A percentile compares a stretch with the other conserved stretches of the same genome.
Conservation (phyloP, 2,113 vertebrate genomes). For the Ptilonorhynchus violaceus region DNA sequence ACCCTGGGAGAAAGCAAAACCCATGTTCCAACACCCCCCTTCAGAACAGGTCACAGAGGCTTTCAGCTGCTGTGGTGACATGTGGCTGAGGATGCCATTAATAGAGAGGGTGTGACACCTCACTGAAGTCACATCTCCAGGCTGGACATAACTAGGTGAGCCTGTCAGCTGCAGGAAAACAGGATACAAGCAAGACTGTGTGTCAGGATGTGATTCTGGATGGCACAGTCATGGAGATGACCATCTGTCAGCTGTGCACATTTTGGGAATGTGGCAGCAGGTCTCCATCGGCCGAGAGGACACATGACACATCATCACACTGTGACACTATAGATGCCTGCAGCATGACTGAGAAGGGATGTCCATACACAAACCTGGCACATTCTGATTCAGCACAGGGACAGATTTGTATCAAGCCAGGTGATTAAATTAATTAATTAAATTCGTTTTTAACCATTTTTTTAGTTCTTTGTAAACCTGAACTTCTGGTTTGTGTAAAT, state of each 20-base stretch:
- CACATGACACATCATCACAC: not conserved
- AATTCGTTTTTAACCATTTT: not conserved
- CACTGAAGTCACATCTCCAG: not conserved
- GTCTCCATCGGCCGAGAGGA: not conserved
- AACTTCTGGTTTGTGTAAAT: not conserved
- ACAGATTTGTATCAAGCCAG: not conserved
- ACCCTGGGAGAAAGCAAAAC: not conserved
- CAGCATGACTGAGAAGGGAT: not conserved
- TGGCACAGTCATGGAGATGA: not conserved
- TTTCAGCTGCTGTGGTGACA: not conserved
- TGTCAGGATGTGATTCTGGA: not conserved
- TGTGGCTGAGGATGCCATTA: not conserved
- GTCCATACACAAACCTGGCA: not conserved
- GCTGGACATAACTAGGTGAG: not conserved
- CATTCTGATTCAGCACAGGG: not conserved
- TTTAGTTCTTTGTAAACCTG: not conserved
- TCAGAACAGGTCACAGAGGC: not conserved
- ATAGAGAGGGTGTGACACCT: not conserved
- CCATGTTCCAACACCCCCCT: fast-evolving
- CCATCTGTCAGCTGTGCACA: not conserved
- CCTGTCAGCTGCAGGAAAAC: not conserved
- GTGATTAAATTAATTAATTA: not conserved
- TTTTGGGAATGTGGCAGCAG: not conserved
- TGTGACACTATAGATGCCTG: not conserved
- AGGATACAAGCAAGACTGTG: not conserved